Evolutionary conservation across 2,888 invertebrate species (phyloP), one percentile per base, ranked within the genome.

Genomic region (Dryobotodes eremita): DNA sequence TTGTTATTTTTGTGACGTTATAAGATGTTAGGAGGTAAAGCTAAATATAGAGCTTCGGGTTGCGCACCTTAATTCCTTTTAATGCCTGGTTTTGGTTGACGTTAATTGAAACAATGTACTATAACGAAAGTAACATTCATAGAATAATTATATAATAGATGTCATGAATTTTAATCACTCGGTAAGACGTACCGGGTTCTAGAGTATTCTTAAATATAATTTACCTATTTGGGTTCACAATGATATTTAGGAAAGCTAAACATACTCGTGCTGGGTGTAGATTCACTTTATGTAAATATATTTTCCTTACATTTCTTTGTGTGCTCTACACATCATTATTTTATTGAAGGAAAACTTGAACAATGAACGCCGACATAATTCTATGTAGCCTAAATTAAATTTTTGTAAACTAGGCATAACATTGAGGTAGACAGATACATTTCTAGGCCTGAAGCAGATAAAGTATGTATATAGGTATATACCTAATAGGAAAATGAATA

Each of bases 1-100:
- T 70, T 79, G 55, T 70, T 66, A 50, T 61, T 76, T 71, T 76
- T 73, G 76, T 79, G 79, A 79, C 71, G 79, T 61, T 71, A n/a
- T 69, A 59, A 73, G 70, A 79, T 61, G 57, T 79, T 74, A 42
- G 68, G 73, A 64, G 55, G 59, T 46, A 68, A 46, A 53, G 31
- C 57, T 83, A 74, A 75, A 71, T 78, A 74, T 62, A 75, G 59
- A 65, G 3, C 53, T 74, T 31, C 15, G 11, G 36, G 46, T n/a
- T 66, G 23, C 68, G 62, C 62, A 26, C 42, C 64, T 75, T 72
- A 79, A 66, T 64, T 72, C 65, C 50, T 59, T 70, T 73, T 59
- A 48, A 42, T 69, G 26, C 26, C 46, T 71, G n/a, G 10, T 59
- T 73, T 59, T 62, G n/a, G 36, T 62, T 72, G 53, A 59, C 17